phyloP scores from a whole-genome alignment of 2,113 vertebrate genomes.

The Phrynosoma platyrhinos region DNA sequence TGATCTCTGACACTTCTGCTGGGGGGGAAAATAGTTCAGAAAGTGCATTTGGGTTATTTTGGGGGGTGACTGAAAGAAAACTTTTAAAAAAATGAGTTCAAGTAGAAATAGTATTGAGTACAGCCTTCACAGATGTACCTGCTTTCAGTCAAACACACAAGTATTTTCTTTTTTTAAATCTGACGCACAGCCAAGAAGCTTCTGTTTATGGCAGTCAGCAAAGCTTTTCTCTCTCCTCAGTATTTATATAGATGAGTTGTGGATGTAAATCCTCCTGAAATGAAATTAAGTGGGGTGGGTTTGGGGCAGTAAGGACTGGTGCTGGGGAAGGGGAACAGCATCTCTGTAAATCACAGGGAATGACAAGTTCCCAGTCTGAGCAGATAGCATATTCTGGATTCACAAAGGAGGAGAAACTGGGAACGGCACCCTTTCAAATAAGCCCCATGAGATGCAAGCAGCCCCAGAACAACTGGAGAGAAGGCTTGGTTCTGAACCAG shows the following conservation, averaged over 20 bases:
- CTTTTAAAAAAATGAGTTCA: constrained; percentile 39
- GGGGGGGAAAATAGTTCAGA: constrained; percentile 50
- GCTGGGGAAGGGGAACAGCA: not conserved
- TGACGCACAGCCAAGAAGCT: constrained; percentile 53
- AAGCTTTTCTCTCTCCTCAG: constrained; percentile 54
- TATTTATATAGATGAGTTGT: constrained; percentile 60
- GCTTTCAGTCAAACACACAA: constrained; percentile 49
- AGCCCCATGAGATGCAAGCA: constrained; percentile 20
- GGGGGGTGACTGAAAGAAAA: constrained; percentile 54
- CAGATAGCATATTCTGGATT: constrained; percentile 67
- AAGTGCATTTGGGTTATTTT: constrained; percentile 51
- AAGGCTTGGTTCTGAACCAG: constrained; percentile 41
- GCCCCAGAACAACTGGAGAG: constrained; percentile 17
- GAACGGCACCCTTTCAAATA: constrained; percentile 21
- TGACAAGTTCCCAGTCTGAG: constrained; percentile 55
- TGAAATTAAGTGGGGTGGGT: constrained; percentile 58
- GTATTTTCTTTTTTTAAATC: constrained; percentile 52
- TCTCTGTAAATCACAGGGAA: constrained; percentile 63
- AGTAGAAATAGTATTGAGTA: constrained; percentile 70
- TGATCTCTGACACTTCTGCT: constrained; percentile 61
- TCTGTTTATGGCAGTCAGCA: constrained; percentile 64
- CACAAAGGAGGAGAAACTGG: constrained; percentile 44
- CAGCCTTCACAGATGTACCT: constrained; percentile 59
- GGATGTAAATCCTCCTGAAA: constrained; percentile 66
- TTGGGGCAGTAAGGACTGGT: not conserved